Percentiles rank a stretch among this genome's conserved stretches.
Evolutionary conservation across 1,140 invertebrate genomes (phyloP).

Genomic region (Calycopis cecrops): DNA sequence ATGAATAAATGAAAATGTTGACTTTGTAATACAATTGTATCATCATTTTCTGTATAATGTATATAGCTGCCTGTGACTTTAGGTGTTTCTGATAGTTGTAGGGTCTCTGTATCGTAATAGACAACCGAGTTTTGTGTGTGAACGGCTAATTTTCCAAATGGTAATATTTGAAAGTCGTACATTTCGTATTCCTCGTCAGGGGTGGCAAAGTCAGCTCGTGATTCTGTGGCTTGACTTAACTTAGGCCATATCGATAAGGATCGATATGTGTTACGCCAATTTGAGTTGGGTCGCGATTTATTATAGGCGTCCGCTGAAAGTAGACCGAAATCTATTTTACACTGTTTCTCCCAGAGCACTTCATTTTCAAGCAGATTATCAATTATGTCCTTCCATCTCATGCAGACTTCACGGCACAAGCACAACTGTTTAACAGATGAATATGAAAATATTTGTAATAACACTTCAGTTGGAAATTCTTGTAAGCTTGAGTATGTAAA

Average conservation of each 20-base stretch:
- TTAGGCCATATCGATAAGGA: slow-evolving; percentile 44
- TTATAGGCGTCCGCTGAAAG: slow-evolving; percentile 27
- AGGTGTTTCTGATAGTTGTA: slow-evolving; percentile 13
- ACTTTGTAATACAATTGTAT: slow-evolving; percentile 28
- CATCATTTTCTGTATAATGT: slow-evolving; percentile 35
- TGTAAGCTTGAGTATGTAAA: not conserved
- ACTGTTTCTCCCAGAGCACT: slow-evolving; percentile 37
- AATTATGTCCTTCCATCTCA: slow-evolving; percentile 40
- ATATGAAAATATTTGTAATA: slow-evolving; percentile 40
- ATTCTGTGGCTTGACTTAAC: slow-evolving; percentile 29
- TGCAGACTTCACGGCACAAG: slow-evolving; percentile 41
- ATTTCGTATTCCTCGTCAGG: slow-evolving; percentile 35
- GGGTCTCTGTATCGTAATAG: slow-evolving; percentile 8
- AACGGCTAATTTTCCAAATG: slow-evolving; percentile 29
- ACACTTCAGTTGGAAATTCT: slow-evolving; percentile 42
- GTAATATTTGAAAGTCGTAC: slow-evolving; percentile 32
- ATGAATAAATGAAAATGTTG: slow-evolving; percentile 30
- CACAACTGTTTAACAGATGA: slow-evolving; percentile 37
- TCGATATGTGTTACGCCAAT: slow-evolving; percentile 41
- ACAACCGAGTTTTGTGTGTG: slow-evolving; percentile 1
- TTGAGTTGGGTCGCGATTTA: slow-evolving; percentile 28
- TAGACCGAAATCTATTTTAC: slow-evolving; percentile 35
- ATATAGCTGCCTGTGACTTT: slow-evolving; percentile 32
- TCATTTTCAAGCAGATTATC: slow-evolving; percentile 35
- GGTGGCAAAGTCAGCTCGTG: slow-evolving; percentile 41